Percentiles rank a stretch among this genome's conserved stretches.
These are phyloP conservation scores for Cydia strobilella DNA, from an alignment of 1,140 invertebrate genomes.

Conservation along the genomic window DNA sequence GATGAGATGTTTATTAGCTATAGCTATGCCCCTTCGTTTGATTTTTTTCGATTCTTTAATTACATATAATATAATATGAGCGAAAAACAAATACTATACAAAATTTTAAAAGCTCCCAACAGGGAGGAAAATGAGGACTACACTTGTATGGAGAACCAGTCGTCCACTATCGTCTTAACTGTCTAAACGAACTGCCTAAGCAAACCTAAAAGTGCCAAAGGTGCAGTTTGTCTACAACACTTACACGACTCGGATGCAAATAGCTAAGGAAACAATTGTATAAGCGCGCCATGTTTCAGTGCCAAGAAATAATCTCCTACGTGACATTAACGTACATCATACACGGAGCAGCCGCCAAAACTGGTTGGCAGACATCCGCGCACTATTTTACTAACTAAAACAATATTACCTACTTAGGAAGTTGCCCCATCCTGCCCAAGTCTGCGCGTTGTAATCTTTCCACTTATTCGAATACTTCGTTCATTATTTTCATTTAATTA, in stretches of 20 bases:
- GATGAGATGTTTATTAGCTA: too few relatives aligned
- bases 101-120: too few relatives aligned
- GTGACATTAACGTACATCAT: constrained; percentile 77
- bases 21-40: too few relatives aligned
- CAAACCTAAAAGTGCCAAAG: background rate
- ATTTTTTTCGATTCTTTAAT: too few relatives aligned
- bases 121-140: too few relatives aligned
- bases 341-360: constrained; percentile 67
- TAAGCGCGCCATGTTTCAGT: constrained; percentile 60
- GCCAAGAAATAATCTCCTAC: constrained; percentile 76
- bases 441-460: background rate
- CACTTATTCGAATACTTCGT: too few relatives aligned
- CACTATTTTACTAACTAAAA: constrained; percentile 68
- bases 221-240: background rate
- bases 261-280: constrained; percentile 65
- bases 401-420: constrained; percentile 71
- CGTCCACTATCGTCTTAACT: too few relatives aligned
- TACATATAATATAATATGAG: too few relatives aligned
- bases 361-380: constrained; percentile 61
- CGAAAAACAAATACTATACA: too few relatives aligned
- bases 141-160: too few relatives aligned
- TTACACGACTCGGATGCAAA: constrained; percentile 50
- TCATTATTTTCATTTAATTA: too few relatives aligned
- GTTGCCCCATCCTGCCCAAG: constrained; percentile 47
- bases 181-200: too few relatives aligned